phyloP scores from a whole-genome alignment of 2,797 vertebrate genomes.

The Ciconia nigra region DNA sequence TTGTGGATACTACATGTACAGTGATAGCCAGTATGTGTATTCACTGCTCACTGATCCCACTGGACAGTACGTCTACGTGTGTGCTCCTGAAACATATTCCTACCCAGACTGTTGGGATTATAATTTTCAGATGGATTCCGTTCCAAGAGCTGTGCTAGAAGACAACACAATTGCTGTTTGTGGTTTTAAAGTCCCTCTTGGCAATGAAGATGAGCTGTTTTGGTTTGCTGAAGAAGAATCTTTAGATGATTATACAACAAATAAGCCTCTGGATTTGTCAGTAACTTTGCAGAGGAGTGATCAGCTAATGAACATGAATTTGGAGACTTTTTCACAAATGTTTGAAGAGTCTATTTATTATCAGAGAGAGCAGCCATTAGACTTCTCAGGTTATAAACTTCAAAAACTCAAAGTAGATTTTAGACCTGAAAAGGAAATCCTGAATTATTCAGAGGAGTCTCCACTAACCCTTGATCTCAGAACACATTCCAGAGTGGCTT shows the following conservation, averaged over 20 bases:
- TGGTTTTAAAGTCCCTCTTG: slow-evolving; percentile 91
- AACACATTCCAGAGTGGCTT: slow-evolving; percentile 43
- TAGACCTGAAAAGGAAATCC: slow-evolving; percentile 59
- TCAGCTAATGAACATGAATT: slow-evolving; percentile 88
- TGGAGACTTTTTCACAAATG: slow-evolving; percentile 88
- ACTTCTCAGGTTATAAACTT: slow-evolving; percentile 86
- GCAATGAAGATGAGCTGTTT: slow-evolving; percentile 86
- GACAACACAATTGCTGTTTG: slow-evolving; percentile 84
- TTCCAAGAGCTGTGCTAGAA: slow-evolving; percentile 78
- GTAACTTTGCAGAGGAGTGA: slow-evolving; percentile 86
- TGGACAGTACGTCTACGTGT: slow-evolving; percentile 90
- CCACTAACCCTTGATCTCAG: slow-evolving; percentile 83
- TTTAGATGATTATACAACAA: slow-evolving; percentile 76
- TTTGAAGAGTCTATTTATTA: slow-evolving; percentile 87
- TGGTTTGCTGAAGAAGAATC: slow-evolving; percentile 85
- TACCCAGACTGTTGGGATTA: slow-evolving; percentile 77
- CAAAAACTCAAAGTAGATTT: slow-evolving; percentile 88
- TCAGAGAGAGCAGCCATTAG: slow-evolving; percentile 80
- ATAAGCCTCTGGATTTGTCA: slow-evolving; percentile 90
- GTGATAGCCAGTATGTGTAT: slow-evolving; percentile 91
- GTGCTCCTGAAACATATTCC: slow-evolving; percentile 77
- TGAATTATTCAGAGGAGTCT: slow-evolving; percentile 68
- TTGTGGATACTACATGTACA: slow-evolving; percentile 95
- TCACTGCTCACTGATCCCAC: slow-evolving; percentile 90
- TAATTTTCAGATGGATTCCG: slow-evolving; percentile 67